phyloP scores from a whole-genome alignment of 2,888 invertebrate genomes.

The Amblyjoppa fuscipennis region DNA sequence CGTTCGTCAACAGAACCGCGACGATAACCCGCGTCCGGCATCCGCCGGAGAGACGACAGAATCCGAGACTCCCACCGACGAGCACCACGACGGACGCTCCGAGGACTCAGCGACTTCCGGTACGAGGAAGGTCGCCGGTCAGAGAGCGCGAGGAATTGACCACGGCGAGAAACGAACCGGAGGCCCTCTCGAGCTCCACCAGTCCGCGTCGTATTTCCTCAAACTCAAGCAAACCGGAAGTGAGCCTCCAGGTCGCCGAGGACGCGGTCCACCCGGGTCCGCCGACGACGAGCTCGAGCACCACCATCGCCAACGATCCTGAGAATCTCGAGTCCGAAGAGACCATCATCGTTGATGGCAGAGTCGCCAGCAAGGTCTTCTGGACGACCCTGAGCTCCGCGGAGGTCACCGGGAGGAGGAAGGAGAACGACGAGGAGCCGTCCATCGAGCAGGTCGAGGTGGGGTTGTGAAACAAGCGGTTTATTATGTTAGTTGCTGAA shows the following conservation, averaged over 20 bases:
- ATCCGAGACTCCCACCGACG: not conserved
- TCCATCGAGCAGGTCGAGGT: not conserved
- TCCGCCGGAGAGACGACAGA: conserved; percentile 47
- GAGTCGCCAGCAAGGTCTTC: conserved; percentile 74
- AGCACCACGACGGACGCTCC: not conserved
- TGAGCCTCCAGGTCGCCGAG: not conserved
- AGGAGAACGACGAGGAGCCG: conserved; percentile 55
- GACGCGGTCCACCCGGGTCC: too few species aligned
- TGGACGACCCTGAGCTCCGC: conserved; percentile 76
- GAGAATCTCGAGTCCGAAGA: conserved; percentile 71
- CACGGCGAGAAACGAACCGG: conserved; percentile 62
- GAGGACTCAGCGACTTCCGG: conserved; percentile 24
- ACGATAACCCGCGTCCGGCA: conserved; percentile 69
- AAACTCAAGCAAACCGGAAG: conserved; percentile 44
- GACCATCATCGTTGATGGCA: conserved; percentile 61
- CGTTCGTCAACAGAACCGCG: conserved; percentile 60
- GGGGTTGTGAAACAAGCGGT: too few species aligned
- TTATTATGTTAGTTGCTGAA: too few species aligned
- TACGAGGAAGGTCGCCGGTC: conserved; percentile 70
- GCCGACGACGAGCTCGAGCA: not conserved
- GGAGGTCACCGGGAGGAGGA: conserved; percentile 1
- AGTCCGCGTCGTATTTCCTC: conserved; percentile 58
- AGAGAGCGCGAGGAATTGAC: conserved; percentile 56
- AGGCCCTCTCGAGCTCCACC: conserved; percentile 49
- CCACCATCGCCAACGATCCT: conserved; percentile 65